These are phyloP conservation scores for Tadarida brasiliensis DNA, from an alignment of 2,797 vertebrate genomes.

Conservation along the genomic window DNA sequence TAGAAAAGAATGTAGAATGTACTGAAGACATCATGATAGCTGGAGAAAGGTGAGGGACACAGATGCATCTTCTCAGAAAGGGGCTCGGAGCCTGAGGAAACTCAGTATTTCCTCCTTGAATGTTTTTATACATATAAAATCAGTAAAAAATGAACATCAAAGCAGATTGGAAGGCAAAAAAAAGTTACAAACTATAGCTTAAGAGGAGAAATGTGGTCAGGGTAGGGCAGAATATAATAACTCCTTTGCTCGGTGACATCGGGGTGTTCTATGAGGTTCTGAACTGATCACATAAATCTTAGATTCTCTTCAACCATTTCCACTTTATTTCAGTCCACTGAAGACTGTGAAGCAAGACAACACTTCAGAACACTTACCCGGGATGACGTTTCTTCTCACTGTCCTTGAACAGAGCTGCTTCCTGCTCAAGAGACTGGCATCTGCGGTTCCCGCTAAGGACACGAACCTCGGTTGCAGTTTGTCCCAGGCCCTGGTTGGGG, in stretches of 20 bases:
- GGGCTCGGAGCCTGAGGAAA: background rate
- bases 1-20: background rate
- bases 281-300: background rate
- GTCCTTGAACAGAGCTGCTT: background rate
- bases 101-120: background rate
- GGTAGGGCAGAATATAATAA: background rate
- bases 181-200: background rate
- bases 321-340: background rate
- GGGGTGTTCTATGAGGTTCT: background rate
- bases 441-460: no score
- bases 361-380: background rate
- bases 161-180: conserved; percentile 8
- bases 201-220: background rate
- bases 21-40: background rate
- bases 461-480: no score
- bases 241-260: background rate
- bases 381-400: background rate
- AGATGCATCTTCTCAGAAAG: background rate
- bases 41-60: background rate
- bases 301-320: background rate
- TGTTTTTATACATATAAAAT: background rate
- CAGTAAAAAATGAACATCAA: background rate
- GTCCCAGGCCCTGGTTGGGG: no score
- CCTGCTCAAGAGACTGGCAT: background rate
- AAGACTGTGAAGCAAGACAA: background rate